Percentiles rank a stretch among this genome's conserved stretches.
phyloP scores from a whole-genome alignment of 1,140 invertebrate genomes.

The Batillaria attramentaria region DNA sequence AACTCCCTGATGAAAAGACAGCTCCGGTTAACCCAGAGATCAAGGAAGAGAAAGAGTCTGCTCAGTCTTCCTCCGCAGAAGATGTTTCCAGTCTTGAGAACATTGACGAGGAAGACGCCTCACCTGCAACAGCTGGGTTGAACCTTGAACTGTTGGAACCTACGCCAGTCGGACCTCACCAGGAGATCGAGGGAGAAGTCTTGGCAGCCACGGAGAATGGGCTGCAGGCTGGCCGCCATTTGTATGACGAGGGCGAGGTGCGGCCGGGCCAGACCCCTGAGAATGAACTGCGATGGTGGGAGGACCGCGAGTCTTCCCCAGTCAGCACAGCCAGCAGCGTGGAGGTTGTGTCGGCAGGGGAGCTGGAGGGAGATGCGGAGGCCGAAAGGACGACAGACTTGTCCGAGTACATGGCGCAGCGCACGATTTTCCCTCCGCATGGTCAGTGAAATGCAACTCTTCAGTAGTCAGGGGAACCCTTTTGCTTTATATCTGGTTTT shows the following conservation, averaged over 20 bases:
- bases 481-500: background rate
- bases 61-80: too few relatives aligned
- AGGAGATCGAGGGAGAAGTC: background rate
- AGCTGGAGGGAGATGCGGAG: background rate
- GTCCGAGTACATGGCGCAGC: background rate
- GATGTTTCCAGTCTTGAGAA: too few relatives aligned
- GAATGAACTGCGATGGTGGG: background rate
- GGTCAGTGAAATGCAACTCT: background rate
- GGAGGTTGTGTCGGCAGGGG: background rate
- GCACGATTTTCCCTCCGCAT: background rate
- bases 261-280: background rate
- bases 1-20: too few relatives aligned
- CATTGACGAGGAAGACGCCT: too few relatives aligned
- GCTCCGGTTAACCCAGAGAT: too few relatives aligned
- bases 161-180: too few relatives aligned
- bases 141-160: too few relatives aligned
- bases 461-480: background rate
- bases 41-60: too few relatives aligned
- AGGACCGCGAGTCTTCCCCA: background rate
- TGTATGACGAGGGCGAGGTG: background rate
- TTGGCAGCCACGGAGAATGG: background rate
- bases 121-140: too few relatives aligned
- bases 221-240: background rate
- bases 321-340: constrained; percentile 10
- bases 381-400: background rate